Evolutionary conservation across 2,113 vertebrate genomes (phyloP).

Genomic region (Eleginops maclovinus): DNA sequence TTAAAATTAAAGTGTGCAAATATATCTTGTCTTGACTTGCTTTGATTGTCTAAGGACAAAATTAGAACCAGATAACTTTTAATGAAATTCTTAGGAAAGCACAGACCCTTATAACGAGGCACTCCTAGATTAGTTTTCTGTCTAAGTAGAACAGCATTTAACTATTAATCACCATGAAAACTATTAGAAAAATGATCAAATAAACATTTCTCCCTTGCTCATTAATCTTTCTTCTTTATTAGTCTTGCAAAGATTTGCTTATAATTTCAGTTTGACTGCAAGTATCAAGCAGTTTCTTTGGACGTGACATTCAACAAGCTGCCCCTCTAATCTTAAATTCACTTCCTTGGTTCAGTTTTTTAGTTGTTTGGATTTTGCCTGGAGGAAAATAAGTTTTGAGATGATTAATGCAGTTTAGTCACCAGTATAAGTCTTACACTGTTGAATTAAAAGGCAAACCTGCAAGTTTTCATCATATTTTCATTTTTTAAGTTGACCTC

Average conservation of each 20-base stretch:
- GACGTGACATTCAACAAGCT: constrained; percentile 18
- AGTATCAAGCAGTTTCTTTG: neutral
- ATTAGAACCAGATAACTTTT: neutral
- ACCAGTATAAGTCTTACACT: neutral
- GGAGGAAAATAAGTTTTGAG: constrained; percentile 10
- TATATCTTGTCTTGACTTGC: neutral
- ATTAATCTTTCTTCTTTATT: neutral
- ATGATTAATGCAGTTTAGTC: neutral
- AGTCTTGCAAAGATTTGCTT: no score
- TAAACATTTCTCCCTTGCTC: neutral
- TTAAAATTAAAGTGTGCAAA: neutral
- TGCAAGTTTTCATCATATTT: neutral
- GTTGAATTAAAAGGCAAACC: neutral
- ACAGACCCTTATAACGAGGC: neutral
- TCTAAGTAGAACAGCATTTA: neutral
- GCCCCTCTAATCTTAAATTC: constrained; percentile 15
- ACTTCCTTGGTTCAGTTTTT: no score
- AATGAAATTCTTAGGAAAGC: neutral
- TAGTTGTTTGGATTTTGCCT: constrained; percentile 22
- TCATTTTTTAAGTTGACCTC: neutral
- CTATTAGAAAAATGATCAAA: neutral
- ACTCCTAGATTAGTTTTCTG: no score
- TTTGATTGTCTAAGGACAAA: no score
- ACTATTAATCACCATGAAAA: neutral
- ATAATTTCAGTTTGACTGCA: constrained; percentile 7